These are phyloP conservation scores for Hippocampus zosterae DNA, from an alignment of 2,113 vertebrate species.

Conservation along the genomic window DNA sequence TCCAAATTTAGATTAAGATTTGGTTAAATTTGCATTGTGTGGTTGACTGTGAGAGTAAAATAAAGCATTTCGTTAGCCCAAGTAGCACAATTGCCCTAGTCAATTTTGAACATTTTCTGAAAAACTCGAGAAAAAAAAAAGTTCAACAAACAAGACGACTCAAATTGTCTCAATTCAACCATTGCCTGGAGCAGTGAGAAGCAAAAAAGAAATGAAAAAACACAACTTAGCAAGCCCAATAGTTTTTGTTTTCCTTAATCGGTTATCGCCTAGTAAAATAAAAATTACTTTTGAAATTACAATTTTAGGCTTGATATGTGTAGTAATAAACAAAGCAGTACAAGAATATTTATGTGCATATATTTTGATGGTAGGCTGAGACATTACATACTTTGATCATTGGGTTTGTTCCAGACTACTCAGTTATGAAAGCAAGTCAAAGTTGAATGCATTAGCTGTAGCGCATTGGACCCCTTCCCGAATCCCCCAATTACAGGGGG, in stretches of 20 bases:
- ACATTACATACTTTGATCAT: no score
- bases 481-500: not conserved
- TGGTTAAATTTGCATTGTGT: no score
- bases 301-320: not conserved
- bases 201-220: not conserved
- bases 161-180: not conserved
- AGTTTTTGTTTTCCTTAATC: not conserved
- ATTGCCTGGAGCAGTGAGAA: not conserved
- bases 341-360: not conserved
- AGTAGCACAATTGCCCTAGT: no score
- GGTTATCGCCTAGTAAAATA: not conserved
- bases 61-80: no score
- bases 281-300: not conserved
- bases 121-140: no score
- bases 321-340: not conserved
- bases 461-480: not conserved
- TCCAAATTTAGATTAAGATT: no score
- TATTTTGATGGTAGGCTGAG: not conserved
- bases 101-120: no score
- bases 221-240: not conserved
- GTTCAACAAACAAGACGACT: not conserved
- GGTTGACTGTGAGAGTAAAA: no score
- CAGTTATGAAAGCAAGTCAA: not conserved
- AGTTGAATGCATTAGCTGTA: not conserved
- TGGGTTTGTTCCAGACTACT: not conserved